Evolutionary conservation across 2,888 invertebrate genomes (phyloP), one percentile per base, ranked within the genome.

Genomic region (Aethes cnicana): DNA sequence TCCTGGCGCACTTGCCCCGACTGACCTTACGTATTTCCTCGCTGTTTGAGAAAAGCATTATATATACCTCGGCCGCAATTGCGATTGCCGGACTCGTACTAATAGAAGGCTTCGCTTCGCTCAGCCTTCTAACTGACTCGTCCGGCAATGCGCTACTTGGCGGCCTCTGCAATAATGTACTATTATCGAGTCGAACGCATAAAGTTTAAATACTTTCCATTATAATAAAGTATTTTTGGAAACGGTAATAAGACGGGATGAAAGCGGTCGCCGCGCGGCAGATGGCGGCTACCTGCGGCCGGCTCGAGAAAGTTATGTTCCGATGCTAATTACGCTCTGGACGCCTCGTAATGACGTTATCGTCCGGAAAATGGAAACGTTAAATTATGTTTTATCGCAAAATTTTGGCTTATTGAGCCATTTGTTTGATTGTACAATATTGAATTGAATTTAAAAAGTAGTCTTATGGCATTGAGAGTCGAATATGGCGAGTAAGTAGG

Each of bases 201-300:
- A 82, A 84, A 81, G 54, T 79, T 83, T 77, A 79, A 84, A 85
- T 80, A 77, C 79, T 79, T 78, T 84, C 75, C 80, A 81, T 85
- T 72, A 81, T 82, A 82, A 82, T 84, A 81, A 85, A 85, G 84
- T 85, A 84, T 85, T 85, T 88, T 85, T 77, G 80, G 80, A 81
- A 79, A 81, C 80, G 72, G 74, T 78, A 79, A 81, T 83, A 84
- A 78, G 77, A 71, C 72, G 72, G 84, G 84, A 85, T 85, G 79
- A 88, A 86, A 86, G 85, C 81, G 79, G 68, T 75, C 77, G 83
- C 84, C 85, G 84, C 73, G 72, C 75, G 81, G 77, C 86, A 84
- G 81, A 84, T 82, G 85, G 74, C 68, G 71, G 59, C 83, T 87
- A 84, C 87, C 86, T 85, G 85, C 76, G 62, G 58, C 61, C 44